phyloP scores from a whole-genome alignment of 1,140 invertebrate genomes.

The Ips typographus region DNA sequence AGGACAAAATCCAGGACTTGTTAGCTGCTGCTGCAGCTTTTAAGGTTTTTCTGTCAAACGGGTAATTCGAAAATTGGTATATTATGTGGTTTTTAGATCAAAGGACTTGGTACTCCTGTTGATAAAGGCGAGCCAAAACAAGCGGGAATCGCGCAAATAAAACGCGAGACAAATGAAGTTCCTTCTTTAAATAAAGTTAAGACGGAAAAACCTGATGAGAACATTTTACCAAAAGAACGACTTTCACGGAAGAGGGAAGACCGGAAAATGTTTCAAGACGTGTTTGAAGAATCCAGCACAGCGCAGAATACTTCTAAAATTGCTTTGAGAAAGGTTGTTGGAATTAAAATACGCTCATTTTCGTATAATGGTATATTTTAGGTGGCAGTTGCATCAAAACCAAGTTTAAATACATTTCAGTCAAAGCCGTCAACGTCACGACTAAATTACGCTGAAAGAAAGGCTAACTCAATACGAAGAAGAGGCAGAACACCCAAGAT shows the following conservation, averaged over 20 bases:
- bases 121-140: not conserved
- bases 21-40: constrained; percentile 53
- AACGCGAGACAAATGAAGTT: constrained; percentile 18
- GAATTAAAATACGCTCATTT: too few species aligned
- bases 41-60: constrained; percentile 46
- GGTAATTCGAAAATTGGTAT: not conserved
- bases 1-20: constrained; percentile 52
- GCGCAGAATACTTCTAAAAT: too few species aligned
- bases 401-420: too few species aligned
- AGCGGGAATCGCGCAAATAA: constrained; percentile 5
- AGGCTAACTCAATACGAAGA: not conserved
- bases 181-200: not conserved
- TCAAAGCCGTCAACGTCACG: too few species aligned
- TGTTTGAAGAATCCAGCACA: too few species aligned
- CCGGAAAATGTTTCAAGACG: too few species aligned
- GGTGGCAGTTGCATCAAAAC: not conserved
- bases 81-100: constrained; percentile 43
- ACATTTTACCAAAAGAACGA: too few species aligned
- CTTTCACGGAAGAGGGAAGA: too few species aligned
- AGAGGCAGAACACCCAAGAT: not conserved
- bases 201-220: not conserved
- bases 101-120: constrained; percentile 41
- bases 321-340: too few species aligned
- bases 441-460: too few species aligned
- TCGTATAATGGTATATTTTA: not conserved